Evolutionary conservation across 2,797 vertebrate genomes (phyloP), one percentile per base, ranked within the genome.

Genomic region (Echeneis naucrates): DNA sequence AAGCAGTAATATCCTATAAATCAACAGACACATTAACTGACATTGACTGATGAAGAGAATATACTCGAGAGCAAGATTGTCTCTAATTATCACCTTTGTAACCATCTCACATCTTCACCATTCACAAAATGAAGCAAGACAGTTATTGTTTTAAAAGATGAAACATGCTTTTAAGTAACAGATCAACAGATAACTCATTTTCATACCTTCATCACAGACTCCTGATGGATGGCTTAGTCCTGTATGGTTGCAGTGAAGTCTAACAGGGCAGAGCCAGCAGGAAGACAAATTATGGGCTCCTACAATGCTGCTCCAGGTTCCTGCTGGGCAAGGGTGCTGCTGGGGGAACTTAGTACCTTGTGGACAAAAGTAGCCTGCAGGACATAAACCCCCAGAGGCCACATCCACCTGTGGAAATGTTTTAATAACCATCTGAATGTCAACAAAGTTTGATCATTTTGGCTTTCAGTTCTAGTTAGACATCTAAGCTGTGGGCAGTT

Each of bases 1-100:
- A 75, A 90, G 78, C 97, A 98, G 75, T 95, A 97, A 90, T 95
- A 97, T 2, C 97, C 97, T 98, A 58, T 7, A 88, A 78, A 80
- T 57, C 37, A 69, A 30, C 5, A 14, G 3, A 66, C 35, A 64
- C 0, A 55, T 32, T 6, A 30, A 40, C 3, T 16, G n/a, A 23
- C 23, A 19, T 17, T 69, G 45, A 47, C 33, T n/a, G 44, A 3
- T 55, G 2, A 24, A 13, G 4, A 11, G 4, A 26, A 37, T 14
- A 61, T 30, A 11, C 8, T 47, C 0, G 6, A 7, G 38, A 40
- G 17, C 38, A 40, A 40, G 14, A 16, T 42, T n/a, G 19, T 32
- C 0, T 52, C 0, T 23, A 2, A 23, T 17, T 60, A 30, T 8
- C 23, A 14, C 26, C 16, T 38, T 23, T 48, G 6, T 30, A 6